Evolutionary conservation across 2,797 vertebrate genomes (phyloP), one percentile per base, ranked within the genome.

Genomic region (Sciurus vulgaris): DNA sequence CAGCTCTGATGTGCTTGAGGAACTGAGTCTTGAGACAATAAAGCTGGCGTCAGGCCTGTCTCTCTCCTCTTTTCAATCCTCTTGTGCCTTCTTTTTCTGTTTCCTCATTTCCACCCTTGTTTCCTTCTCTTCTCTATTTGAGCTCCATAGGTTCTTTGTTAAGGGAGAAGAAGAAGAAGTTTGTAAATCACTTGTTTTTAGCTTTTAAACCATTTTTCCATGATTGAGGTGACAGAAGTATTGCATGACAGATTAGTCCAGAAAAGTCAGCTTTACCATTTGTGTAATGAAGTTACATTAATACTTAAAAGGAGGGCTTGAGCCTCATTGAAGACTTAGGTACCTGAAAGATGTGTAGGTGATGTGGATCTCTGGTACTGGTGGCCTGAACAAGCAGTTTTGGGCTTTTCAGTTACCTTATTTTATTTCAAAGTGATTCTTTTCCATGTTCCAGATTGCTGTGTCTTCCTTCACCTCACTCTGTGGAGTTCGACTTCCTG

Each of bases 11-110:
- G 26, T 59, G 20, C 54, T 96, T 81, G 95, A 76, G 85, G 54
- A 81, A 94, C 41, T 7, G 74, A 72, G 91, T 97, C 95, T 88
- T 90, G 85, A 97, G 93, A 79, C 73, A 96, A 94, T 94, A 86
- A 95, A 97, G 95, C 93, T 98, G 97, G 91, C 82, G 38, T 92
- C 91, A 63, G 94, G 95, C 94, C 90, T 10, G 0, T 98, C 98
- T 97, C 97, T 97, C 96, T 97, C 98, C 49, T 30, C 22, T 11
- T 61, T 61, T 61, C 44, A 17, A 33, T 51, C 10, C 61, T 70
- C 41, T 33, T 63, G 7, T 38, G 15, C 8, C 22, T 91, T 18
- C 15, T 15, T 22, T 98, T 99, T 56, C 35, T 98, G 1, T 41
- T 65, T 28, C 33, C 33, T 79, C 44, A 33, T 77, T 73, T 56